phyloP scores from a whole-genome alignment of 2,888 invertebrate species.

The Hybos culiciformis region DNA sequence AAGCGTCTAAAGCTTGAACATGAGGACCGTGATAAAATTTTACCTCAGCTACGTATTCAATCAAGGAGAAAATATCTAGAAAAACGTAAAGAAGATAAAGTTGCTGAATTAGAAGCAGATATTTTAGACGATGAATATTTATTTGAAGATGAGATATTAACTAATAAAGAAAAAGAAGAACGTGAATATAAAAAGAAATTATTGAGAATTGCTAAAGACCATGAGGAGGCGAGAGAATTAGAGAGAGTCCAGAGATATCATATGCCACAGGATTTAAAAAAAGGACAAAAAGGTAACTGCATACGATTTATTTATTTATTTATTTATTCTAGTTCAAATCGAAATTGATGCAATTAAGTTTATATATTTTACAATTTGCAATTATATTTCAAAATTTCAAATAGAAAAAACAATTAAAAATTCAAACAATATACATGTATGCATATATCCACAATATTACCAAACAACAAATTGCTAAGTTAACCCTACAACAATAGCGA shows the following conservation, averaged over 20 bases:
- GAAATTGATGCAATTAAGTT: no score
- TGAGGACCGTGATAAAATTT: slow-evolving; percentile 69
- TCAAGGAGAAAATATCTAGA: slow-evolving; percentile 88
- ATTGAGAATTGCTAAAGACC: slow-evolving; percentile 81
- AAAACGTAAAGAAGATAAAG: slow-evolving; percentile 92
- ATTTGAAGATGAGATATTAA: slow-evolving; percentile 82
- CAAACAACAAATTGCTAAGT: no score
- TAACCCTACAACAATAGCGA: no score
- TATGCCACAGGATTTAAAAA: slow-evolving; percentile 82
- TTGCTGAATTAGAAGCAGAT: slow-evolving; percentile 87
- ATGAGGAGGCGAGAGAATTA: slow-evolving; percentile 85
- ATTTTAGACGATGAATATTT: slow-evolving; percentile 92
- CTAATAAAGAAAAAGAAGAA: slow-evolving; percentile 70
- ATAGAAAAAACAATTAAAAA: no score
- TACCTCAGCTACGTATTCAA: slow-evolving; percentile 78
- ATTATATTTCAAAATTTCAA: no score
- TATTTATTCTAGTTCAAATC: no score
- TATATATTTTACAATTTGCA: no score
- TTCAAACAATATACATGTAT: no score
- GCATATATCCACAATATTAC: no score
- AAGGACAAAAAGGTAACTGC: slow-evolving; percentile 50
- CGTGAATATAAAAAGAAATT: slow-evolving; percentile 83
- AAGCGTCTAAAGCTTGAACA: slow-evolving; percentile 78
- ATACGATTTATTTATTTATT: no score
- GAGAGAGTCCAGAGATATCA: slow-evolving; percentile 88